phyloP scores from a whole-genome alignment of 2,113 vertebrate genomes.

The Cardinalis cardinalis region DNA sequence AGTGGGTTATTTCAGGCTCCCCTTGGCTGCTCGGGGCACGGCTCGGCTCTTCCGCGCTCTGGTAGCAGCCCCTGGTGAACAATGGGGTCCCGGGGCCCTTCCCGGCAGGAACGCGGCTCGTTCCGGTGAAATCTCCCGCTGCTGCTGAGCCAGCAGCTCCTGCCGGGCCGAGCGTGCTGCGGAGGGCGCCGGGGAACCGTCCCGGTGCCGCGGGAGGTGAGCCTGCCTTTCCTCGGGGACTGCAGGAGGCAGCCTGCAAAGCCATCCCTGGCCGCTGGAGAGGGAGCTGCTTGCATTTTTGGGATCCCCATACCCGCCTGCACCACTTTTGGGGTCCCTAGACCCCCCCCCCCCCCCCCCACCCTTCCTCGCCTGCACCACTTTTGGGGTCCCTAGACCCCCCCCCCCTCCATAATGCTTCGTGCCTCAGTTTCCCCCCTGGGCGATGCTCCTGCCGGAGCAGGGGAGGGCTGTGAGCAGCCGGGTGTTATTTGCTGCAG shows the following conservation, averaged over 20 bases:
- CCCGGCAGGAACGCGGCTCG: not conserved
- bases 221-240: not conserved
- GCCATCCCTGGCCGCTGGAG: accelerated
- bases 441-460: accelerated
- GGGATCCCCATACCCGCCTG: accelerated
- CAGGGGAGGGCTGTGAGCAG: not conserved
- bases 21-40: not conserved
- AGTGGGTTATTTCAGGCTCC: constrained; percentile 14
- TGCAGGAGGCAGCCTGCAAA: accelerated
- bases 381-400: not conserved
- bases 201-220: not conserved
- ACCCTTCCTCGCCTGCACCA: no score
- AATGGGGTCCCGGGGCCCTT: constrained; percentile 19
- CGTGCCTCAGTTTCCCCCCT: not conserved
- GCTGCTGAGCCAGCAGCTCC: constrained; percentile 5
- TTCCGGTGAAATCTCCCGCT: not conserved
- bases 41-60: not conserved
- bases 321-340: accelerated
- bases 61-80: not conserved
- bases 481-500: accelerated
- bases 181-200: not conserved
- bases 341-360: no score
- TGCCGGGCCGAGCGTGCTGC: accelerated
- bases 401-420: accelerated
- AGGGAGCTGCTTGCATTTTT: not conserved